Percentiles rank a stretch among this genome's conserved stretches.
phyloP scores from a whole-genome alignment of 2,888 invertebrate genomes.

The Lutraria lutraria region DNA sequence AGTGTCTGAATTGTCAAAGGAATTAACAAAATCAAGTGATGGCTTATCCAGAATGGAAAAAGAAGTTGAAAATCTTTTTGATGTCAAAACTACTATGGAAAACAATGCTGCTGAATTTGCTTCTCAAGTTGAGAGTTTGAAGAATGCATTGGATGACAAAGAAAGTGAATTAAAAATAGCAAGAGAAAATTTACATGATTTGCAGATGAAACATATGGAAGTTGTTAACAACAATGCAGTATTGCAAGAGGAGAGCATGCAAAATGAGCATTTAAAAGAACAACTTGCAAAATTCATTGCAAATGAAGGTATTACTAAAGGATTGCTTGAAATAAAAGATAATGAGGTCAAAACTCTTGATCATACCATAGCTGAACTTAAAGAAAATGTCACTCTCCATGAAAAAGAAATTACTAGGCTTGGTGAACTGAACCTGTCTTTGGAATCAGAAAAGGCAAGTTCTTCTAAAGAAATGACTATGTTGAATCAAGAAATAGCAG shows the following conservation, averaged over 20 bases:
- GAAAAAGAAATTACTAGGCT: constrained; percentile 19
- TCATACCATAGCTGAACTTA: constrained; percentile 5
- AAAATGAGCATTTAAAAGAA: constrained; percentile 24
- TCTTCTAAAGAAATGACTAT: background rate
- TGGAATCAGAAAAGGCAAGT: constrained; percentile 12
- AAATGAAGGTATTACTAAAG: constrained; percentile 38
- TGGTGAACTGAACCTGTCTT: background rate
- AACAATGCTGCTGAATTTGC: constrained; percentile 11
- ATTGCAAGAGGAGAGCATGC: background rate
- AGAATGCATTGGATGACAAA: constrained; percentile 9
- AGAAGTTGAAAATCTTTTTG: constrained; percentile 9
- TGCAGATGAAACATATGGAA: constrained; percentile 30
- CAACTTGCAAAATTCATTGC: constrained; percentile 21
- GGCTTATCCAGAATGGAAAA: constrained; percentile 30
- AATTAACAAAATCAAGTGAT: constrained; percentile 17
- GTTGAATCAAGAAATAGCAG: constrained; percentile 50
- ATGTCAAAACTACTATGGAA: constrained; percentile 15
- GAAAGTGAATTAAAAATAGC: constrained; percentile 20
- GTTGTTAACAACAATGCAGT: constrained; percentile 8
- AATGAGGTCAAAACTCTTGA: constrained; percentile 44
- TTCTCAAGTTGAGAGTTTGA: background rate
- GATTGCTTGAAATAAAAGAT: constrained; percentile 26
- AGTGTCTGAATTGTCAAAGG: constrained; percentile 13
- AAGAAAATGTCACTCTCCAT: background rate
- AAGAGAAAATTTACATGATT: constrained; percentile 18